Percentiles rank a stretch among this genome's conserved stretches.
Evolutionary conservation across 2,888 invertebrate genomes (phyloP).

Genomic region (Ichneumon xanthorius): DNA sequence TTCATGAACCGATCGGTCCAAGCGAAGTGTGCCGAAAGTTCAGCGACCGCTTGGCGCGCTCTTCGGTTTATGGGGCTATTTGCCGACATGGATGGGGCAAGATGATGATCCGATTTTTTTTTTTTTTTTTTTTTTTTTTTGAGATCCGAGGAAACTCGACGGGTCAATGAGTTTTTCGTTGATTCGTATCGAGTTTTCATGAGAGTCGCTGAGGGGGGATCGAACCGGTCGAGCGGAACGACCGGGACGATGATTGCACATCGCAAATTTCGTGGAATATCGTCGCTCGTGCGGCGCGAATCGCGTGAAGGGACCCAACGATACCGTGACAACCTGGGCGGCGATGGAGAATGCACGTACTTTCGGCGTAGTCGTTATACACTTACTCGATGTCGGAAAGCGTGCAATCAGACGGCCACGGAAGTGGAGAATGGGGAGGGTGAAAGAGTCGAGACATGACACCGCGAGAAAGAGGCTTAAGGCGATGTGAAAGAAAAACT

Average conservation of each 20-base stretch:
- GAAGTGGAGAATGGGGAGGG: neutral
- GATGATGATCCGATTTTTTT: conserved; percentile 25
- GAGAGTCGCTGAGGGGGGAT: neutral
- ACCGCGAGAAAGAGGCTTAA: conserved; percentile 5
- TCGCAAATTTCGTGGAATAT: conserved; percentile 36
- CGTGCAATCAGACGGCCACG: neutral
- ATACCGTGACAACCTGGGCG: conserved; percentile 19
- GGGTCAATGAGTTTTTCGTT: neutral
- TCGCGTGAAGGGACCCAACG: neutral
- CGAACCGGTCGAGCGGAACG: conserved; percentile 21
- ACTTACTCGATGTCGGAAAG: neutral
- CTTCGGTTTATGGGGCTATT: conserved; percentile 15
- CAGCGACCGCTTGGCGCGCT: conserved; percentile 51
- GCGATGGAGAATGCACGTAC: neutral
- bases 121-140: neutral
- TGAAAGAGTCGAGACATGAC: neutral
- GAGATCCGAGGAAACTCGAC: neutral
- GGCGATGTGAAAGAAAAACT: neutral
- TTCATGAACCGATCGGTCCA: conserved; percentile 8
- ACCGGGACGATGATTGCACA: conserved; percentile 12
- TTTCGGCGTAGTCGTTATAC: conserved; percentile 3
- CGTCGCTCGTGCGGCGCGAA: neutral
- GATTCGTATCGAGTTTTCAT: neutral
- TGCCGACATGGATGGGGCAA: conserved; percentile 23
- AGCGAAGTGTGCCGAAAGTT: conserved; percentile 69